Conservation (phyloP, 2,888 invertebrate species). For the Pandemis cinnamomeana region DNA sequence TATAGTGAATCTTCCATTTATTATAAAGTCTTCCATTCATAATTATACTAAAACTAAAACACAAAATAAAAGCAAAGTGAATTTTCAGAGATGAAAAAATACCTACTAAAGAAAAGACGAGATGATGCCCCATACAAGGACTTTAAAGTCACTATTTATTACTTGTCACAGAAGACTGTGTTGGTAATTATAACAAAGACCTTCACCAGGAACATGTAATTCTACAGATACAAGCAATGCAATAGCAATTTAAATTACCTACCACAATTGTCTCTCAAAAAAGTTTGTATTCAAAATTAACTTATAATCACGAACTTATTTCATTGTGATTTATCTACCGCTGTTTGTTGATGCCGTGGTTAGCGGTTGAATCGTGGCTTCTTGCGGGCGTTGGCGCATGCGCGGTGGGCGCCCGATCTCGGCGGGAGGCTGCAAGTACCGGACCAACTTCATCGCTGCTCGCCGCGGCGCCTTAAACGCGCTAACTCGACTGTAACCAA, state of each 20-base stretch:
- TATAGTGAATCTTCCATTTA: neutral
- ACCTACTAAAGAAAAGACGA: no score
- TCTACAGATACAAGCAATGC: no score
- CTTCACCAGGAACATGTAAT: no score
- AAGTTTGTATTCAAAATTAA: neutral
- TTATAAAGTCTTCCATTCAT: no score
- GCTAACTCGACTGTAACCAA: conserved; percentile 46
- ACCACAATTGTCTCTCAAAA: neutral
- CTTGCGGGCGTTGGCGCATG: conserved; percentile 45
- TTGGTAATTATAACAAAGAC: no score
- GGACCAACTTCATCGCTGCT: conserved; percentile 46
- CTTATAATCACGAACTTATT: neutral
- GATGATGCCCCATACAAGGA: no score
- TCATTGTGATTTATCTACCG: neutral
- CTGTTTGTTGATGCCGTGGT: conserved; percentile 37
- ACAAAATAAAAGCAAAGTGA: no score
- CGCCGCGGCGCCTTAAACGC: conserved; percentile 61
- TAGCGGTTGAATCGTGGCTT: conserved; percentile 47
- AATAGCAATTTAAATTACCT: no score
- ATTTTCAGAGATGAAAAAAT: no score
- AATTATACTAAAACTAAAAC: no score
- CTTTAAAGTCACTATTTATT: no score
- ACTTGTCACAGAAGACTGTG: no score
- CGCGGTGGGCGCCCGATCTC: conserved; percentile 17
- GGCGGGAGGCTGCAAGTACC: conserved; percentile 34